Evolutionary conservation across 2,797 vertebrate genomes (phyloP), one percentile per base, ranked within the genome.

Genomic region (Ctenosaura bakeri): DNA sequence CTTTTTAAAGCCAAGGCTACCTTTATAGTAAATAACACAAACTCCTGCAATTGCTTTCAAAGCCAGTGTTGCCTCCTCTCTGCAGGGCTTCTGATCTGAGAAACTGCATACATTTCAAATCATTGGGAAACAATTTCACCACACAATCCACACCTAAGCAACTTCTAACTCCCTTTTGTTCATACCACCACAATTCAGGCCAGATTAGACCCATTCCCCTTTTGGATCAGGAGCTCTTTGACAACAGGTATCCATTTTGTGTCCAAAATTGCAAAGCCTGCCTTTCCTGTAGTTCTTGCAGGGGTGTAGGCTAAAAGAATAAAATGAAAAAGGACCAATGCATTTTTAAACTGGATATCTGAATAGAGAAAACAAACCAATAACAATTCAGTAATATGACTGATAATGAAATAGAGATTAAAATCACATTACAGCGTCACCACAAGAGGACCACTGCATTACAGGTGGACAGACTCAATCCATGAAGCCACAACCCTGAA

Each of bases 321-420:
- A 85, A 52, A 26, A 64, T 14, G 35, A 32, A 12, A 24, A 59
- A 54, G 66, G 46, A 71, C 18, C 32, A 7, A 5, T 18, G 9
- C n/a, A 29, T 26, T 38, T 86, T 77, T 86, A 38, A 77, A 26
- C 20, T 42, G 18, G 42, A 20, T 22, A 77, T 77, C 3, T 38
- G 22, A 77, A 69, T 69, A 69, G 3, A 3, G 18, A 69, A 69
- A 69, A 69, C 26, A 13, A 69, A 32, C 9, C 42, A 69, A 71
- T 26, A 83, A 83, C 35, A 64, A 64, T 42, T 64, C 35, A 64
- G 22, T 26, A 56, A 56, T 59, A 42, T 56, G 52, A 80, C 16
- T 82, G 59, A 88, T 88, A 1, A 90, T 80, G 86, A 92, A 94
- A 92, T 89, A 93, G 2, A 89, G 89, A 92, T 87, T 94, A 83